Base-by-base conservation (phyloP, 2,888 invertebrate genomes). In the Ypsolopha scabrella region DNA sequence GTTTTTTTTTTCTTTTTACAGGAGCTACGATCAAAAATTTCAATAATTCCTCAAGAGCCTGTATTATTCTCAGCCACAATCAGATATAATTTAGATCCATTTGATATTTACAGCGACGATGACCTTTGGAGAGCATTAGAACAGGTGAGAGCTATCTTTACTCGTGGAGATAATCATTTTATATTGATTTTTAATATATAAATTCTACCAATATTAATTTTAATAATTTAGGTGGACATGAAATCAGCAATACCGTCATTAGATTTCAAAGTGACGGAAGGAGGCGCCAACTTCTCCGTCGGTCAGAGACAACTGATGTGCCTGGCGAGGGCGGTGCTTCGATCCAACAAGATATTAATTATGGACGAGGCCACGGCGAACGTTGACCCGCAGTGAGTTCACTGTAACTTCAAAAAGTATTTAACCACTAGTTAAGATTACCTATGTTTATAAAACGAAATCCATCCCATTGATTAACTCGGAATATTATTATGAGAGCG, bases 241-340 rank as follows among this genome's bases (percentile, higher is more conserved):
- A 94, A 93, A 65, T 90, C 91, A 39, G 82, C 88, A 0, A 72
- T 93, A 0, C 86, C 87, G 2, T 88, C 90, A 2, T 76, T 95
- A 36, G 91, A 93, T 57, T 89, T 88, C 52, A 89, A 90, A 60
- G 89, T 95, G 41, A 85, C 90, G 0, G 93, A 94, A 68, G 92
- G 93, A 0, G 94, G 94, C 0, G 75, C 86, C 8, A 94, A 94
- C 70, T 89, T 94, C 60, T 94, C 94, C 41, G 92, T 94, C 51
- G 95, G 95, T 0, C 94, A 95, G 68, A 80, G 94, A 36, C 95
- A 95, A 70, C 79, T 95, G 54, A 87, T 95, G 52, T 95, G 94
- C 64, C 76, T 95, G 52, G 94, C 94, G 0, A 83, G 95, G 52
- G 94, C 95, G 0, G 89, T 95, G 51, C 80, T 95, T 7, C 83